phyloP scores from a whole-genome alignment of 2,888 invertebrate species.

The Lochmaea capreae region DNA sequence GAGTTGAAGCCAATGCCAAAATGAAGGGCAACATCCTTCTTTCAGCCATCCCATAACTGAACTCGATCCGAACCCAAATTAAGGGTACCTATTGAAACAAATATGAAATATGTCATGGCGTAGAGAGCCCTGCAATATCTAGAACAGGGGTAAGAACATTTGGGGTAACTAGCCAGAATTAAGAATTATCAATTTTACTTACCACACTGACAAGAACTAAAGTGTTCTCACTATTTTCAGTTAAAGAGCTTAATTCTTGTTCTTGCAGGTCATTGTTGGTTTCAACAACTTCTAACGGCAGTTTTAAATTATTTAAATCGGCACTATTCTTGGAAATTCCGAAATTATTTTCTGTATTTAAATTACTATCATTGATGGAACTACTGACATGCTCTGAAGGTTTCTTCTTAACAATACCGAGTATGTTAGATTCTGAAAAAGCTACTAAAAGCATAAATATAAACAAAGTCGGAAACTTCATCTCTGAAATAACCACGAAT shows the following conservation, averaged over 20 bases:
- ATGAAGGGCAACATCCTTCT: no score
- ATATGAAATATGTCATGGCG: no score
- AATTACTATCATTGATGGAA: not conserved
- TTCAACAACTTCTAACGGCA: not conserved
- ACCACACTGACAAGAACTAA: constrained; percentile 39
- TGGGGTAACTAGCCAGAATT: no score
- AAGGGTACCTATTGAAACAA: no score
- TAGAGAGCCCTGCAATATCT: no score
- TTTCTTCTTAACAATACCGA: not conserved
- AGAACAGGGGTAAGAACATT: no score
- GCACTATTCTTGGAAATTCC: not conserved
- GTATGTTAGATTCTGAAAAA: not conserved
- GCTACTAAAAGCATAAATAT: not conserved
- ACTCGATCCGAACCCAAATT: no score
- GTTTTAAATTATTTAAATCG: not conserved
- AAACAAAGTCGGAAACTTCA: not conserved
- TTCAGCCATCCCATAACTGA: no score
- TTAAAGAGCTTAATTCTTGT: not conserved
- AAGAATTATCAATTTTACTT: constrained; percentile 14
- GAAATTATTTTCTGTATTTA: not conserved
- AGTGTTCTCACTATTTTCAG: constrained; percentile 25
- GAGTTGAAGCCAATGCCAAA: no score
- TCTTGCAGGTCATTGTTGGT: not conserved
- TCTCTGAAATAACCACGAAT: not conserved
- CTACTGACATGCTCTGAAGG: not conserved